These are phyloP conservation scores for Agrotis puta DNA, from an alignment of 2,888 invertebrate genomes.

Conservation along the genomic window DNA sequence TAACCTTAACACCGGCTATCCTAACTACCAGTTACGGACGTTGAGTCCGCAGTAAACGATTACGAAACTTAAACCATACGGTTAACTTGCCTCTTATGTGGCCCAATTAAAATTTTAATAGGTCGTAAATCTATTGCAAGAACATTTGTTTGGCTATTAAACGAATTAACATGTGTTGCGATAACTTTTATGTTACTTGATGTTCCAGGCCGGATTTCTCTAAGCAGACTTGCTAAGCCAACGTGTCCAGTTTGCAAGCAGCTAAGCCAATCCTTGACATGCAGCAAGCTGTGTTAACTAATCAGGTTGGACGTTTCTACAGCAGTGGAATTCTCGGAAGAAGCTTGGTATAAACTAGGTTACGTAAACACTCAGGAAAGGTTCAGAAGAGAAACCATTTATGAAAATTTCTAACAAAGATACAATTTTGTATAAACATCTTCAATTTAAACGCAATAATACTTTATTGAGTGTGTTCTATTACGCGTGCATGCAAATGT, in stretches of 20 bases:
- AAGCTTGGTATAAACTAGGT: constrained; percentile 25
- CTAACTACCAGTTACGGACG: constrained; percentile 27
- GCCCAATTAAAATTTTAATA: constrained; percentile 50
- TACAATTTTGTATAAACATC: constrained; percentile 20
- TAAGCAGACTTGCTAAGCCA: constrained; percentile 8
- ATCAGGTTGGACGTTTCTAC: constrained; percentile 21
- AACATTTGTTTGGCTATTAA: constrained; percentile 30
- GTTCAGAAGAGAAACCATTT: constrained; percentile 21
- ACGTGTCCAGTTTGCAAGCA: background rate
- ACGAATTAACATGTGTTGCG: constrained; percentile 29
- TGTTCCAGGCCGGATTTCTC: background rate
- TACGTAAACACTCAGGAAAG: constrained; percentile 31
- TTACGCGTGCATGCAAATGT: constrained; percentile 31
- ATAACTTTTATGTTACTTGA: constrained; percentile 11
- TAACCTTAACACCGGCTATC: constrained; percentile 5
- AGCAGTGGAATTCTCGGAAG: constrained; percentile 11
- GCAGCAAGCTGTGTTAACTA: constrained; percentile 30
- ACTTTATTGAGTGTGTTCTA: constrained; percentile 12
- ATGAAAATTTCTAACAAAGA: constrained; percentile 16
- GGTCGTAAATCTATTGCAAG: constrained; percentile 45
- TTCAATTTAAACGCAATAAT: constrained; percentile 37
- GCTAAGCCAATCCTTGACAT: constrained; percentile 2
- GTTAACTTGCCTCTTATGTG: constrained; percentile 24
- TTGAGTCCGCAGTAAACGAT: constrained; percentile 39
- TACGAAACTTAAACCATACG: constrained; percentile 41